Evolutionary conservation across 2,797 vertebrate genomes (phyloP).

Genomic region (Sebastolobus altivelis): DNA sequence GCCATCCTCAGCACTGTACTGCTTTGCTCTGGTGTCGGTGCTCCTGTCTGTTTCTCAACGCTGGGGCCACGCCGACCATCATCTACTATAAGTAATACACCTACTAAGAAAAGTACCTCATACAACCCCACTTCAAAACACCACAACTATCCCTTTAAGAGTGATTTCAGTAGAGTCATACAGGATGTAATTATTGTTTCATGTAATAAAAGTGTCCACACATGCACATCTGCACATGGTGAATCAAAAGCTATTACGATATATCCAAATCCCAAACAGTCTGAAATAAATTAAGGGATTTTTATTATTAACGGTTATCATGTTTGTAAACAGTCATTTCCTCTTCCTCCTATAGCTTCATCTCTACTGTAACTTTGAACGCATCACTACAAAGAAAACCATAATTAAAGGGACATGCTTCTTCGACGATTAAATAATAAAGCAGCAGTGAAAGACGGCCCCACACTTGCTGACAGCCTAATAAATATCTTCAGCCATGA

Average conservation of each 20-base stretch:
- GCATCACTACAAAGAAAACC: constrained; percentile 46
- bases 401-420: constrained; percentile 61
- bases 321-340: constrained; percentile 50
- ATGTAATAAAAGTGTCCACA: not conserved
- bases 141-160: not conserved
- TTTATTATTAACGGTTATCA: constrained; percentile 35
- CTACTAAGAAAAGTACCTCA: too few species aligned
- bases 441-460: constrained; percentile 28
- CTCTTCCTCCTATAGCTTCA: constrained; percentile 33
- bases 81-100: too few species aligned
- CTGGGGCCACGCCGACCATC: too few species aligned
- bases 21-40: too few species aligned
- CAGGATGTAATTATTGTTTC: not conserved
- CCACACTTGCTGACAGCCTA: constrained; percentile 63
- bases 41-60: too few species aligned
- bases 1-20: too few species aligned
- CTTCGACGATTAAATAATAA: constrained; percentile 46
- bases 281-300: constrained; percentile 22
- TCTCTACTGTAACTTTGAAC: constrained; percentile 37
- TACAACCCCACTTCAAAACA: too few species aligned
- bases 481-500: constrained; percentile 60
- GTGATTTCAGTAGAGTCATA: not conserved
- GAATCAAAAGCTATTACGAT: not conserved
- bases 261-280: constrained; percentile 3
- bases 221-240: not conserved